Evolutionary conservation across 2,888 invertebrate genomes (phyloP).

Genomic region (Trachelus stipa): DNA sequence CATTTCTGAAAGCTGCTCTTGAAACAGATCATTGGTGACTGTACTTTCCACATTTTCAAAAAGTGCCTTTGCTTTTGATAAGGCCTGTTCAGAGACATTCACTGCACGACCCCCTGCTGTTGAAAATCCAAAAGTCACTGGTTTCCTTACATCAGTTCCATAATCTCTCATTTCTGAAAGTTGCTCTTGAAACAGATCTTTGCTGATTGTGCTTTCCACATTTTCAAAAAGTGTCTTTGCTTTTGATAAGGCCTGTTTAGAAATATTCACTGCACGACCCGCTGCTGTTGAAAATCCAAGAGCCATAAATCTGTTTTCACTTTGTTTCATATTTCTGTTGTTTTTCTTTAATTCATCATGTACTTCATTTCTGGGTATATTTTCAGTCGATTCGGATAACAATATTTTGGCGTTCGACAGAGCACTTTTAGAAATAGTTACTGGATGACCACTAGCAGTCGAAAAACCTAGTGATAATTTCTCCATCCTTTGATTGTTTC

Average conservation of each 20-base stretch:
- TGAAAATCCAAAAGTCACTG: conserved; percentile 40
- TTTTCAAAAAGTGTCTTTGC: conserved; percentile 21
- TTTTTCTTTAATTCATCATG: background rate
- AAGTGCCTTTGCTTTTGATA: conserved; percentile 26
- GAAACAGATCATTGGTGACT: background rate
- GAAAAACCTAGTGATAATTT: conserved; percentile 22
- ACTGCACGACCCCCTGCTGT: conserved; percentile 54
- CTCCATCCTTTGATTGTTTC: background rate
- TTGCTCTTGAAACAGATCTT: background rate
- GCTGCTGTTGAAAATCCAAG: conserved; percentile 56
- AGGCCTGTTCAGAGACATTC: conserved; percentile 33
- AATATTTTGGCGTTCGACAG: conserved; percentile 28
- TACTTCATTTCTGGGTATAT: background rate
- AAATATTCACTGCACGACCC: conserved; percentile 40
- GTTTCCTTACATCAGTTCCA: background rate
- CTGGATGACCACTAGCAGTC: conserved; percentile 41
- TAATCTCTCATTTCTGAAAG: background rate
- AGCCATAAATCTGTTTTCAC: no score
- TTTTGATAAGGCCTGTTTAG: conserved; percentile 32
- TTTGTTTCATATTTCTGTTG: background rate
- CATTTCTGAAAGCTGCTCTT: background rate
- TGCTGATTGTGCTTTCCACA: background rate
- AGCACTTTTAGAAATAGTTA: conserved; percentile 39
- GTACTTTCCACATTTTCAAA: conserved; percentile 11
- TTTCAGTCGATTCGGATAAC: conserved; percentile 4